Evolutionary conservation across 2,888 invertebrate species (phyloP), one percentile per base, ranked within the genome.

Genomic region (Diaphora mendica): DNA sequence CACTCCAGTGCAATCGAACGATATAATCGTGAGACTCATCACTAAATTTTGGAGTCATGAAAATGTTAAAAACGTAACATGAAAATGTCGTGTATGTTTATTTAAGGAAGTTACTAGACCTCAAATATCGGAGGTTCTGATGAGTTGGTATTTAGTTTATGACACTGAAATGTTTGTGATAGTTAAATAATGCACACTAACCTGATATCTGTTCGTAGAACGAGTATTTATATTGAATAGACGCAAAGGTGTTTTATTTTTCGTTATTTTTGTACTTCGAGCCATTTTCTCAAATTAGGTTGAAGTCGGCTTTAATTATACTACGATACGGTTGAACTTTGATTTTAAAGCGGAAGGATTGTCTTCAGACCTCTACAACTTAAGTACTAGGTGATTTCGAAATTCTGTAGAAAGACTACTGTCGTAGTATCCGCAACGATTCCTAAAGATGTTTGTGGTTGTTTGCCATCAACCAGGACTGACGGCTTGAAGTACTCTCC

Each of bases 1-100:
- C 86, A 90, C 89, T 85, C 82, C 82, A 83, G 80, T 86, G 81
- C 81, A 74, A 17, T 82, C 51, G 81, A 81, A 84, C 82, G n/a
- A 85, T 83, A 82, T 87, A 86, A 83, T 84, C 80, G 77, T 70
- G 74, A 76, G 70, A 79, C 78, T 81, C 67, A 76, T 74, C 76
- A 77, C 71, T 73, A 5, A n/a, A 55, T 17, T 55, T 26, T 33
- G 17, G 26, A 55, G 30, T 5, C 23, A 48, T 67, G 30, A 67
- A 33, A 30, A 33, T 0, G 7, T 30, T 62, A 15, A 15, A 59
- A 62, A 17, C 2, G 2, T 30, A 1, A 26, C 15, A 17, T 30
- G 0, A 30, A 4, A 62, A 26, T 30, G 0, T 55, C n/a, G 51
- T 11, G 51, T 55, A 55, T 30, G 3, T 62, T 2, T 62, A 30